Evolutionary conservation across 2,797 vertebrate genomes (phyloP), one percentile per base, ranked within the genome.

Genomic region (Lophius americanus): DNA sequence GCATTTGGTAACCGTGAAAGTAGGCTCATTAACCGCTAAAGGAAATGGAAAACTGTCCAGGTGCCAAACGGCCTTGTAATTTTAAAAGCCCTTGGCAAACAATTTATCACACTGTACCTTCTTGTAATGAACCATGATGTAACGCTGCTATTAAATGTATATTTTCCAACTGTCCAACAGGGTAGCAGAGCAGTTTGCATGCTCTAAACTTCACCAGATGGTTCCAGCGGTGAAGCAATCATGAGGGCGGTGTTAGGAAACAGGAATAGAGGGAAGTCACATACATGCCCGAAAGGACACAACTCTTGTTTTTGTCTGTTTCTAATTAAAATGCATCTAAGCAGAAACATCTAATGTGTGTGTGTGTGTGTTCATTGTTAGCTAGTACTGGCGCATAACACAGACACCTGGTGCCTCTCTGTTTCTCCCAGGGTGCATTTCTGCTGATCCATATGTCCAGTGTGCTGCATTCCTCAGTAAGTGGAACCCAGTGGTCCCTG

Each of bases 11-110:
- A 76, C 83, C 69, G 78, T 82, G 78, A 88, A 91, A 87, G 76
- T 59, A 71, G 88, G 77, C 81, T 92, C 86, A 86, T 91, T 90
- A 23, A 91, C 11, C 14, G 65, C 83, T 53, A 68, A 85, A 89
- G 90, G 88, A 92, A 92, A 85, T 87, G 88, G 87, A 92, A 92
- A 92, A 82, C 77, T 75, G 74, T 70, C 59, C 51, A 5, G 47
- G 12, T 76, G 88, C 90, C 89, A 91, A 91, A 86, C 60, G 70
- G 80, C 87, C 79, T 78, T 82, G 80, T 88, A 85, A 89, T 84
- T 92, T 91, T 86, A 89, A 82, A 33, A 82, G 86, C 82, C 73
- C 64, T 63, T 90, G 84, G 90, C 86, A 81, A 73, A 71, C 68
- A 73, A 57, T 80, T 76, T 81, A 87, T 88, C 88, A 85, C 81